Evolutionary conservation across 1,140 invertebrate species (phyloP).

Genomic region (Pseudomyrmex flavicornis): DNA sequence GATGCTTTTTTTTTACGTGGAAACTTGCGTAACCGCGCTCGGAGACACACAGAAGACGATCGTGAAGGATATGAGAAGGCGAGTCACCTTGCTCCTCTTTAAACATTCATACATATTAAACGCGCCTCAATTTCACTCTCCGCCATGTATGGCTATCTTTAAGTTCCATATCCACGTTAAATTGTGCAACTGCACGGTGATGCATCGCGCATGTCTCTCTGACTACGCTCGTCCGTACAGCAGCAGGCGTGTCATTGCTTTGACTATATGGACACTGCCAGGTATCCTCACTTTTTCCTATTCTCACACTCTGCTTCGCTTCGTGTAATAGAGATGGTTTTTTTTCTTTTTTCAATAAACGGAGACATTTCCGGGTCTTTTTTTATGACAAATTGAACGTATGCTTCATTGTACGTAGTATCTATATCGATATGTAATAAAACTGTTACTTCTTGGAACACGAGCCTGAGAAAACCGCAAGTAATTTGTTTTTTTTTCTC

Average conservation of each 20-base stretch:
- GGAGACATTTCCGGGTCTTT: no score
- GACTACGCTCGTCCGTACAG: conserved; percentile 60
- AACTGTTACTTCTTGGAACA: no score
- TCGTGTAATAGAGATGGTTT: no score
- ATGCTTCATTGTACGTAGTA: no score
- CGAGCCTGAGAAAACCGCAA: no score
- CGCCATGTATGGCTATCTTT: conserved; percentile 67
- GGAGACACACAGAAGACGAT: conserved; percentile 37
- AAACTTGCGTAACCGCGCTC: conserved; percentile 40
- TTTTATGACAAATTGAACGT: no score
- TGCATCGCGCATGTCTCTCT: conserved; percentile 64
- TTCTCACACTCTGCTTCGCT: no score
- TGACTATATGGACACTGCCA: background rate
- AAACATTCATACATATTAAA: conserved; percentile 77
- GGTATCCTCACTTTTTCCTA: no score
- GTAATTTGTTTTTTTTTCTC: no score
- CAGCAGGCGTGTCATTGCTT: background rate
- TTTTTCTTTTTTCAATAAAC: no score
- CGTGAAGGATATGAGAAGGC: conserved; percentile 1
- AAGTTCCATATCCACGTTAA: conserved; percentile 53
- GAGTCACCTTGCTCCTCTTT: conserved; percentile 68
- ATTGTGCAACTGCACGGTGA: conserved; percentile 74
- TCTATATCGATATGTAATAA: no score
- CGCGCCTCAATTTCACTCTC: conserved; percentile 71
- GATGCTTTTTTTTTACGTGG: conserved; percentile 37